phyloP scores from a whole-genome alignment of 92 coral and sea anemone species.

The Montipora capitata region DNA sequence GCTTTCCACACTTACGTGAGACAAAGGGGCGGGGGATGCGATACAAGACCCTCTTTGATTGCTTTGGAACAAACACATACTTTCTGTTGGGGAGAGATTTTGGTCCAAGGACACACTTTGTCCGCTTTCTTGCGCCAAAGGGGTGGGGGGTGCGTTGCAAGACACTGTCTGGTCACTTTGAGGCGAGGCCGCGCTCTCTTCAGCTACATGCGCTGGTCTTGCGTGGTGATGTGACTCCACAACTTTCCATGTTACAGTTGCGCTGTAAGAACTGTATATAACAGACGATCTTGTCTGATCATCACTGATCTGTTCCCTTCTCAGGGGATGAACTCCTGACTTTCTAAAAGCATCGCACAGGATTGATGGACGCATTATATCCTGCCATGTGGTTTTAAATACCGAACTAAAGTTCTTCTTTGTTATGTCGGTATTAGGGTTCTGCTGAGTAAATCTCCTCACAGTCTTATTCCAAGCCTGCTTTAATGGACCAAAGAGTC shows the following conservation, averaged over 20 bases:
- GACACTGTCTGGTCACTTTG: constrained; percentile 17
- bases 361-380: constrained; percentile 58
- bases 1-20: background rate
- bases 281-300: constrained; percentile 13
- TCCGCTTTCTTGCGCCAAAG: background rate
- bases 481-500: constrained; percentile 54
- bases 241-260: background rate
- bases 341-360: constrained; percentile 34
- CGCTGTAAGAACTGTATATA: background rate
- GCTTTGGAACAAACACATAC: background rate
- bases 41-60: background rate
- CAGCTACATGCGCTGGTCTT: background rate
- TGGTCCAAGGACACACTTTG: background rate
- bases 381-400: constrained; percentile 61
- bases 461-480: constrained; percentile 17
- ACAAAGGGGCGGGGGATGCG: background rate
- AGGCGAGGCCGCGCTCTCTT: background rate
- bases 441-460: constrained; percentile 6
- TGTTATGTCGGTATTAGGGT: too few species aligned
- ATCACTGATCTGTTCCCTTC: constrained; percentile 20
- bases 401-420: constrained; percentile 56
- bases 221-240: background rate
- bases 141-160: constrained; percentile 4
- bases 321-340: constrained; percentile 40
- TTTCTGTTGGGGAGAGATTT: constrained; percentile 2